Percentiles rank a stretch among this genome's conserved stretches.
Evolutionary conservation across 2,797 vertebrate genomes (phyloP).

Genomic region (Erithacus rubecula): DNA sequence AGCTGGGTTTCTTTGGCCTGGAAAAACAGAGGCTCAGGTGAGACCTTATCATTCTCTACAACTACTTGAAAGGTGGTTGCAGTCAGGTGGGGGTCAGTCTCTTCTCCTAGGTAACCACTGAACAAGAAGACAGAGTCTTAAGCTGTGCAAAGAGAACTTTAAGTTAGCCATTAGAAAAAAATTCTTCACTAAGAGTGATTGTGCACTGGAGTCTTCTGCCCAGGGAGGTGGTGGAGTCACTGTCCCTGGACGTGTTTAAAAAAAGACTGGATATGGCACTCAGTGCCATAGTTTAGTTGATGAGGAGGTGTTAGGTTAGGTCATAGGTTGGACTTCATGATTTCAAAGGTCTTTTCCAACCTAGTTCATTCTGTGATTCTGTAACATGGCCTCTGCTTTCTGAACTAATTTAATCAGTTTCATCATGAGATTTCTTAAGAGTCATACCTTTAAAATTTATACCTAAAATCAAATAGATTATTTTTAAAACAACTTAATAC

Average conservation of each 20-base stretch:
- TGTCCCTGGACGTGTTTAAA: background rate
- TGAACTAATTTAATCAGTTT: slow-evolving; percentile 30
- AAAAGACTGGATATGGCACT: background rate
- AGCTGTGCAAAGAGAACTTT: background rate
- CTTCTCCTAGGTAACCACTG: background rate
- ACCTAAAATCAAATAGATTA: slow-evolving; percentile 60
- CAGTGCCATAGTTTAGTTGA: background rate
- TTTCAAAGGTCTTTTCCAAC: background rate
- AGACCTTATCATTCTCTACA: background rate
- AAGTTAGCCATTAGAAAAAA: background rate
- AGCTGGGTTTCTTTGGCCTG: background rate
- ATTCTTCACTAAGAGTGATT: background rate
- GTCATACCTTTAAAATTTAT: slow-evolving; percentile 29
- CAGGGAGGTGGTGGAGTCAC: background rate
- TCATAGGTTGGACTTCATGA: background rate
- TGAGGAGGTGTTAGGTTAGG: background rate
- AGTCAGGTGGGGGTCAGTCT: background rate
- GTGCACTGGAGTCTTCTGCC: background rate
- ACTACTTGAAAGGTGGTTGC: background rate
- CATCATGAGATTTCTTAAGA: slow-evolving; percentile 8
- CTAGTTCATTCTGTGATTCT: background rate
- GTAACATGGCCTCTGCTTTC: slow-evolving; percentile 2
- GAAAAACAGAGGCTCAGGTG: background rate
- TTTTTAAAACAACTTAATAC: slow-evolving; percentile 68
- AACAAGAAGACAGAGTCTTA: background rate